Evolutionary conservation across 2,113 vertebrate genomes (phyloP).

Genomic region (Micronycteris hirsuta): DNA sequence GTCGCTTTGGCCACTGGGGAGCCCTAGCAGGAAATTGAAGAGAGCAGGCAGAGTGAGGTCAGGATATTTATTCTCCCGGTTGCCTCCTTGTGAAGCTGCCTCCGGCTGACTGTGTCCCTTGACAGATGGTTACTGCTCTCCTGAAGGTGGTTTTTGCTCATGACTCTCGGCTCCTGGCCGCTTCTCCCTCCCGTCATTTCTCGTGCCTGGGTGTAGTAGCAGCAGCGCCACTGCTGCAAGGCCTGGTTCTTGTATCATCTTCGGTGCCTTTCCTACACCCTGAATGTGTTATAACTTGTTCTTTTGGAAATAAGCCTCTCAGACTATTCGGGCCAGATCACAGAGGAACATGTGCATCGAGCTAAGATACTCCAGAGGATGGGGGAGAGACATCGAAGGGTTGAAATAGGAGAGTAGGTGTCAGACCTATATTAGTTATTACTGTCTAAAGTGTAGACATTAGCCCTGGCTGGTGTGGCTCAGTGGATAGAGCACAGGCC

Average conservation of each 20-base stretch:
- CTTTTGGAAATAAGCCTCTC: not conserved
- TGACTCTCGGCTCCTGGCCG: not conserved
- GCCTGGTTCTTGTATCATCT: not conserved
- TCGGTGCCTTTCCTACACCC: not conserved
- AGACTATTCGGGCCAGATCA: not conserved
- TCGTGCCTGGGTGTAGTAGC: not conserved
- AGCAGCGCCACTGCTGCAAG: not conserved
- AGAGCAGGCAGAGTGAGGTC: not conserved
- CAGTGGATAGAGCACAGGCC: too few species aligned
- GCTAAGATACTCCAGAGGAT: not conserved
- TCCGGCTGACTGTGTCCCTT: not conserved
- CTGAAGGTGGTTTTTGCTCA: not conserved
- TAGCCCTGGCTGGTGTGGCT: too few species aligned
- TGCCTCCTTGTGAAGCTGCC: not conserved
- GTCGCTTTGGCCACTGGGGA: not conserved
- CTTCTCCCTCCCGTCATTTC: not conserved
- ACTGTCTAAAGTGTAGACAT: not conserved
- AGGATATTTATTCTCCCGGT: slow-evolving; percentile 24
- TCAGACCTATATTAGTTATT: not conserved
- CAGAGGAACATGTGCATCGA: not conserved
- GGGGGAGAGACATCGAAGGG: not conserved
- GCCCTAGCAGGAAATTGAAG: not conserved
- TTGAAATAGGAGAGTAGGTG: not conserved
- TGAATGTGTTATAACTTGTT: not conserved
- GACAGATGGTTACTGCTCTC: not conserved